These are phyloP conservation scores for Temnopleurus reevesii DNA, from an alignment of 53 echinoderm and acorn worm genomes.

Conservation along the genomic window DNA sequence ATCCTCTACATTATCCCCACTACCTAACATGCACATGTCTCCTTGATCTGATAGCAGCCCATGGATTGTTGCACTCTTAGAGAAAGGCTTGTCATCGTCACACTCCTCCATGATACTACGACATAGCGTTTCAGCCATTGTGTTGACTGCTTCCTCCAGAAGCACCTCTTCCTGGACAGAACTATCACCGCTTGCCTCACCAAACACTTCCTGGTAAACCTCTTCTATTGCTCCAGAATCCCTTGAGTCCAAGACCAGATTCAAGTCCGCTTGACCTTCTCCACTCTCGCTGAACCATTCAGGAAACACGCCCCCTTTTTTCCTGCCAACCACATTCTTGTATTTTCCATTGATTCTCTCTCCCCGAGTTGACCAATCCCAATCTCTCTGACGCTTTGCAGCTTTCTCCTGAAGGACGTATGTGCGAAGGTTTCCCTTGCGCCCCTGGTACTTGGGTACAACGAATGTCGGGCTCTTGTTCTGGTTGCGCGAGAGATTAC, in stretches of 20 bases:
- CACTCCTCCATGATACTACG: conserved; percentile 88
- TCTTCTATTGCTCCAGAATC: conserved; percentile 39
- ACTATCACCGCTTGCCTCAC: conserved; percentile 29
- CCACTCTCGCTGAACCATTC: conserved; percentile 48
- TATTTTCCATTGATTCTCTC: not conserved
- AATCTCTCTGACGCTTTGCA: conserved; percentile 19
- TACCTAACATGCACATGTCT: conserved; percentile 30
- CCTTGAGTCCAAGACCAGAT: conserved; percentile 3
- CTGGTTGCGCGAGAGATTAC: conserved; percentile 58
- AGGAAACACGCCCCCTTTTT: conserved; percentile 39
- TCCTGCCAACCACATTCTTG: conserved; percentile 36
- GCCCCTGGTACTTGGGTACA: conserved; percentile 70
- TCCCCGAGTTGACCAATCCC: not conserved
- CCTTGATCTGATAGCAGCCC: not conserved
- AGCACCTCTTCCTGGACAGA: conserved; percentile 17
- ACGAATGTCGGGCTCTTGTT: conserved; percentile 62
- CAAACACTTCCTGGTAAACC: conserved; percentile 13
- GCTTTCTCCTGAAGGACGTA: conserved; percentile 37
- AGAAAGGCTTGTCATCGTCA: conserved; percentile 56
- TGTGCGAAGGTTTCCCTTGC: conserved; percentile 49
- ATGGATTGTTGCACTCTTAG: not conserved
- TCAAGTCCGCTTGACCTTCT: conserved; percentile 32
- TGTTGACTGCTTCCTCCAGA: conserved; percentile 93
- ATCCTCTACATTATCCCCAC: conserved; percentile 16
- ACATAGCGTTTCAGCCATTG: conserved; percentile 91